Conservation (phyloP, 1,140 invertebrate species). For the Phymastichus coffea region DNA sequence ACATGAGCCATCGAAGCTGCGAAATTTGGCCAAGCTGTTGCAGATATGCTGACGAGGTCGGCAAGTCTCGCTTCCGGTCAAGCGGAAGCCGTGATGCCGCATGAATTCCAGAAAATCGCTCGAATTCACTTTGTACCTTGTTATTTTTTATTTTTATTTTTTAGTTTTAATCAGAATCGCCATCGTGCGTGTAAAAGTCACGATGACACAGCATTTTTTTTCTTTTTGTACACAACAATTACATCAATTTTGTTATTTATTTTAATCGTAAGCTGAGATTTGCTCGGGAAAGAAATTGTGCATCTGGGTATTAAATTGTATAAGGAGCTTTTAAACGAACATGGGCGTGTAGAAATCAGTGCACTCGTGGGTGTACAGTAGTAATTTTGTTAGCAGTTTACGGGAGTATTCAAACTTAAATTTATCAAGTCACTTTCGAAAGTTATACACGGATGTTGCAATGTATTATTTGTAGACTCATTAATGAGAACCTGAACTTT, state of each 20-base stretch:
- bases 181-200: background rate
- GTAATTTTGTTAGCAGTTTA: no score
- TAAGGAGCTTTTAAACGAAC: no score
- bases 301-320: no score
- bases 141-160: background rate
- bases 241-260: background rate
- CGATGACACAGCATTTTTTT: background rate
- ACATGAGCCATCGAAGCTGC: conserved; percentile 72
- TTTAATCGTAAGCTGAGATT: no score
- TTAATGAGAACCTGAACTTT: no score
- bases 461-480: no score
- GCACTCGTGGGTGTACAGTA: no score
- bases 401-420: no score
- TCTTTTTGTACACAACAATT: background rate
- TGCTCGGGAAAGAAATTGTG: no score
- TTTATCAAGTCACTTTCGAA: no score
- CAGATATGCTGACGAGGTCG: conserved; percentile 28
- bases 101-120: conserved; percentile 52
- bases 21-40: conserved; percentile 52
- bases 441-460: no score
- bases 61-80: conserved; percentile 42
- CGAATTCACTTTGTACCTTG: conserved; percentile 41
- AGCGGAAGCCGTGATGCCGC: conserved; percentile 42
- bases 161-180: background rate
- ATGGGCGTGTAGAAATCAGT: no score